Evolutionary conservation across 37 sponge, comb jelly and placozoan species (phyloP), one percentile per base, ranked within the genome.

Genomic region (Diacarnus erythraeanus): DNA sequence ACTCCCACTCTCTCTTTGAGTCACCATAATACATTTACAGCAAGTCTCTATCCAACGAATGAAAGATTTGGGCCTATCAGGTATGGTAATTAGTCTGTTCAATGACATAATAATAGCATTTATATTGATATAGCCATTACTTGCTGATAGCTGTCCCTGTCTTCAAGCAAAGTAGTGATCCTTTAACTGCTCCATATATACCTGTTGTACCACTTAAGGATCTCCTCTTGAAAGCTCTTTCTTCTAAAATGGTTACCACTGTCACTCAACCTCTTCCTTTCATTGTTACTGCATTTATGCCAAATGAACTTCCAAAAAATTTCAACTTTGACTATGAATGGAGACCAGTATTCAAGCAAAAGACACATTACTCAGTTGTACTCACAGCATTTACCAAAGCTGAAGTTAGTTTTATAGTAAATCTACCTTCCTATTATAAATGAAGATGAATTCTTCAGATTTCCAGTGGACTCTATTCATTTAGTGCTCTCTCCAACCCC

Each of bases 131-230:
- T 64, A 85, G 84, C 34, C 83, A 81, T 40, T 91, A 86, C 41
- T 60, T 56, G 39, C 56, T 86, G 57, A 42, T 79, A 73, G 87
- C 87, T 23, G 74, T 86, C 22, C 83, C 91, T 74, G 68, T 86
- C 30, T 22, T 38, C 31, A 75, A 41, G 59, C 44, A 2, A 6
- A 64, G 37, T 1, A 31, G 2, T n/a, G 38, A 72, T 9, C 64
- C 88, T 5, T n/a, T 33, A 42, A 85, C 56, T 37, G 59, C 51
- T 22, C 78, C 86, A 40, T 81, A 54, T 36, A 56, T 60, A 12
- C 74, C 84, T 10, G 18, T 64, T 18, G 47, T 75, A 12, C 79
- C 84, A 23, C 40, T 66, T 20, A 25, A 56, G 2, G 37, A 69
- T 22, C 80, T 84, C 22, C 43, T 80, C 0, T 1, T 33, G 1